Evolutionary conservation across 2,888 invertebrate species (phyloP).

Genomic region (Ophioninae sp.): DNA sequence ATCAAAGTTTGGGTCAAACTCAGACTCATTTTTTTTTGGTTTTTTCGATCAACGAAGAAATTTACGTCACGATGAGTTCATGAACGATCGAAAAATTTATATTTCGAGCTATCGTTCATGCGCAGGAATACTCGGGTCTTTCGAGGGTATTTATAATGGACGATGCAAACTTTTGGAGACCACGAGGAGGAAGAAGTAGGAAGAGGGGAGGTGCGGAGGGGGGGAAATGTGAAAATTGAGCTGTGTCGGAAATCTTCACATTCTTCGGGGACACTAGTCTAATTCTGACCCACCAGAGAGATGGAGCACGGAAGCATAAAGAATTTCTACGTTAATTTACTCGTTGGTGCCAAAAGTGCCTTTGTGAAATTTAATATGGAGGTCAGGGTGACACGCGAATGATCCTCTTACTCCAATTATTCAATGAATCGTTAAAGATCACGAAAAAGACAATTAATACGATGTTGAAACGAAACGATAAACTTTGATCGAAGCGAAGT

Average conservation of each 20-base stretch:
- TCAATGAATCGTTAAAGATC: neutral
- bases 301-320: constrained; percentile 20
- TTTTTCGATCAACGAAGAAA: neutral
- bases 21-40: neutral
- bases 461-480: no score
- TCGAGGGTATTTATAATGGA: neutral
- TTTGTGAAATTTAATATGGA: constrained; percentile 20
- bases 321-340: constrained; percentile 16
- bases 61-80: neutral
- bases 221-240: neutral
- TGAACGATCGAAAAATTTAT: neutral
- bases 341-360: neutral
- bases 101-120: neutral
- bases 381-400: constrained; percentile 14
- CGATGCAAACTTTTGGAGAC: neutral
- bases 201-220: neutral
- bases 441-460: neutral
- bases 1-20: no score
- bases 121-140: neutral
- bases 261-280: neutral
- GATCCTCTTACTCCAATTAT: constrained; percentile 10
- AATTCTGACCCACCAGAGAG: constrained; percentile 5
- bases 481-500: no score
- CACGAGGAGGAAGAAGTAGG: no score
- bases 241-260: neutral